These are phyloP conservation scores for Alectura lathami DNA, from an alignment of 2,113 vertebrate species.

Conservation along the genomic window DNA sequence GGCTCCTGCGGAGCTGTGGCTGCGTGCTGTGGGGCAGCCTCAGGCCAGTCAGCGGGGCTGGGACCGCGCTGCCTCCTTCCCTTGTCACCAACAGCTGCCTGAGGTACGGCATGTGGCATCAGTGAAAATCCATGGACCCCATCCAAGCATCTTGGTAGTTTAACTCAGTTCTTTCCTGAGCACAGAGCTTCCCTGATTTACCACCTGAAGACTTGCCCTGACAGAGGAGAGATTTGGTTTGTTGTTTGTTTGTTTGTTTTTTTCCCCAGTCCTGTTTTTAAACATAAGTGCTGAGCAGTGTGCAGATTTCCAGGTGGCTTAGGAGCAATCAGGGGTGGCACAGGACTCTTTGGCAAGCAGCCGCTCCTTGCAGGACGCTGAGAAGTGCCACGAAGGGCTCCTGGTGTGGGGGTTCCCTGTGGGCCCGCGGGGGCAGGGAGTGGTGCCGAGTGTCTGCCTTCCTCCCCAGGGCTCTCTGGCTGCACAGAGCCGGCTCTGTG, in stretches of 20 bases:
- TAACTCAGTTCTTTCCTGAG: background rate
- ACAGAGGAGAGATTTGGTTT: no score
- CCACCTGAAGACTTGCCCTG: background rate
- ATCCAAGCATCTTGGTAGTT: background rate
- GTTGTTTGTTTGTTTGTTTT: rapidly evolving
- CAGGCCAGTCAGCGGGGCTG: background rate
- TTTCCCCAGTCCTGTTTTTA: no score
- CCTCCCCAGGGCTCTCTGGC: no score
- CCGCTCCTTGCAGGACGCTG: background rate
- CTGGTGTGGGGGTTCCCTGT: no score
- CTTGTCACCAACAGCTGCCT: background rate
- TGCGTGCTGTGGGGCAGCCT: rapidly evolving
- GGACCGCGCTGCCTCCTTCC: background rate
- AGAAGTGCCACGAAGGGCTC: background rate
- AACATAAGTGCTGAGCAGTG: background rate
- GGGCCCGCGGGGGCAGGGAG: no score
- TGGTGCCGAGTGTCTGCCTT: no score
- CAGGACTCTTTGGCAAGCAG: background rate
- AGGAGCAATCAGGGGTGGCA: background rate
- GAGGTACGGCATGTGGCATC: background rate
- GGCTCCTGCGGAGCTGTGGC: background rate
- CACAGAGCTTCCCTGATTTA: background rate
- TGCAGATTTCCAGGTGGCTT: background rate
- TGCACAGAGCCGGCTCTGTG: no score
- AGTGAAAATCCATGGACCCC: background rate